Evolutionary conservation across 2,888 invertebrate genomes (phyloP).

Genomic region (Escarpia spicata): DNA sequence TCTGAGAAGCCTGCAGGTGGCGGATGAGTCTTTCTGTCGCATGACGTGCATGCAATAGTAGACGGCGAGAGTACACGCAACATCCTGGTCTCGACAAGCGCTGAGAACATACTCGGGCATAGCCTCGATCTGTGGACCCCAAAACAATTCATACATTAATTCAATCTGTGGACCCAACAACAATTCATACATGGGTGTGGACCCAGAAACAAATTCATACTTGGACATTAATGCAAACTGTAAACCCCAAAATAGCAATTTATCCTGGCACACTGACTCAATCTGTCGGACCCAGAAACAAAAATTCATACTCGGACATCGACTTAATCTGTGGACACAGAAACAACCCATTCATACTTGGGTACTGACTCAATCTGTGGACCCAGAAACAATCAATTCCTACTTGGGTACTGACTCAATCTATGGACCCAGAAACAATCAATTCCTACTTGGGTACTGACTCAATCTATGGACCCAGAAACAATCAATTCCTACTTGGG

Average conservation of each 20-base stretch:
- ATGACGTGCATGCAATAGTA: slow-evolving; percentile 66
- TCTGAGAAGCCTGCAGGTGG: slow-evolving; percentile 83
- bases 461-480: background rate
- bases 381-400: no score
- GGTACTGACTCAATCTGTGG: no score
- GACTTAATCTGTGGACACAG: no score
- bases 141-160: background rate
- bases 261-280: no score
- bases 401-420: no score
- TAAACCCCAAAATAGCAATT: no score
- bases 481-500: background rate
- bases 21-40: slow-evolving; percentile 81
- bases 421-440: no score
- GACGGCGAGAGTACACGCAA: slow-evolving; percentile 33
- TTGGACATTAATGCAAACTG: no score
- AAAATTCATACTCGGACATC: background rate
- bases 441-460: background rate
- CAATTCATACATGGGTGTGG: background rate
- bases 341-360: no score
- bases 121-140: slow-evolving; percentile 34
- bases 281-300: no score
- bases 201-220: no score
- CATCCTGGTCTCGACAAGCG: slow-evolving; percentile 30
- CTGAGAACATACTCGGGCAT: slow-evolving; percentile 31
- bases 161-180: background rate